phyloP scores from a whole-genome alignment of 1,140 invertebrate species.

The Bombyx mori region ASM3026992v2 NC_085110.1:6082501-6083000 shows the following conservation, averaged over 20 bases:
- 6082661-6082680: slow-evolving; percentile 50
- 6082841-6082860: too few relatives aligned
- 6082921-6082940: slow-evolving; percentile 63
- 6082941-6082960: slow-evolving; percentile 73
- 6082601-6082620: slow-evolving; percentile 10
- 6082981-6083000: slow-evolving; percentile 72
- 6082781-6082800: slow-evolving; percentile 24
- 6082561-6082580: too few relatives aligned
- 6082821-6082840: not conserved
- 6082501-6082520: too few relatives aligned
- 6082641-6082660: slow-evolving; percentile 30
- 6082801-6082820: slow-evolving; percentile 20
- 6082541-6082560: too few relatives aligned
- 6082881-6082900: too few relatives aligned
- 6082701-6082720: slow-evolving; percentile 49
- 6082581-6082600: slow-evolving; percentile 12
- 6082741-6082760: slow-evolving; percentile 40
- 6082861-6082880: too few relatives aligned
- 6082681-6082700: slow-evolving; percentile 29
- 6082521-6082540: too few relatives aligned
- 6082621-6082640: slow-evolving; percentile 14
- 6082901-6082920: not conserved
- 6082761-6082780: slow-evolving; percentile 63
- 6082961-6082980: slow-evolving; percentile 73
- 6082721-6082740: slow-evolving; percentile 35